Conservation (phyloP, 1,140 invertebrate species). For the Micrasema longulum region DNA sequence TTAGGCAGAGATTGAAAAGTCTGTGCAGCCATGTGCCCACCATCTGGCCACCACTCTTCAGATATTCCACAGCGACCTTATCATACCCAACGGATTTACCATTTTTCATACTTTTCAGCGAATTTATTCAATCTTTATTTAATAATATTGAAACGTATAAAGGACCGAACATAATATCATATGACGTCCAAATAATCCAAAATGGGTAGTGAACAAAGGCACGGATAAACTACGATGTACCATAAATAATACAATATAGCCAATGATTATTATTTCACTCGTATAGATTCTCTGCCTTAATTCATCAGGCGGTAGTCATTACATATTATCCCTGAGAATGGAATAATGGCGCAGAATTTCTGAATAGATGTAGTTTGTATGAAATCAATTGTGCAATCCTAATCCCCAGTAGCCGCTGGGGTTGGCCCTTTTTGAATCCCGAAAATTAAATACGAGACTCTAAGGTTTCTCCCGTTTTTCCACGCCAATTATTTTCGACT, state of each 20-base stretch:
- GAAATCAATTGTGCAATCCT: constrained; percentile 46
- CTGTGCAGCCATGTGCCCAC: too few species aligned
- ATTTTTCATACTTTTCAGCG: too few species aligned
- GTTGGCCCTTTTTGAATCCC: constrained; percentile 33
- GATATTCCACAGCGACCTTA: too few species aligned
- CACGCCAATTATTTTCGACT: not conserved
- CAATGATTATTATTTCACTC: constrained; percentile 31
- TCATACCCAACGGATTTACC: too few species aligned
- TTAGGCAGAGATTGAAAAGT: too few species aligned
- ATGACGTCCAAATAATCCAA: constrained; percentile 33
- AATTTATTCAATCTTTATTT: too few species aligned
- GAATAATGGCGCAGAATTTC: constrained; percentile 20
- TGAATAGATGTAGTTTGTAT: constrained; percentile 41
- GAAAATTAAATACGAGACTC: constrained; percentile 16
- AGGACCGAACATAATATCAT: constrained; percentile 20
- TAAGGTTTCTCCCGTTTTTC: not conserved
- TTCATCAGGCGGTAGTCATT: constrained; percentile 9
- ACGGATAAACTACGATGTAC: constrained; percentile 7
- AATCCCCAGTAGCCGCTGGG: constrained; percentile 34
- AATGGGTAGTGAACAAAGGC: constrained; percentile 2
- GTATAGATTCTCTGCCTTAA: constrained; percentile 9
- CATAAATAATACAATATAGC: constrained; percentile 33
- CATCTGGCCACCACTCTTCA: too few species aligned
- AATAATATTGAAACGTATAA: constrained; percentile 28
- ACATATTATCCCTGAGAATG: too few species aligned